Base-by-base conservation (phyloP, 2,797 vertebrate species). In the Spea hammondii region DNA sequence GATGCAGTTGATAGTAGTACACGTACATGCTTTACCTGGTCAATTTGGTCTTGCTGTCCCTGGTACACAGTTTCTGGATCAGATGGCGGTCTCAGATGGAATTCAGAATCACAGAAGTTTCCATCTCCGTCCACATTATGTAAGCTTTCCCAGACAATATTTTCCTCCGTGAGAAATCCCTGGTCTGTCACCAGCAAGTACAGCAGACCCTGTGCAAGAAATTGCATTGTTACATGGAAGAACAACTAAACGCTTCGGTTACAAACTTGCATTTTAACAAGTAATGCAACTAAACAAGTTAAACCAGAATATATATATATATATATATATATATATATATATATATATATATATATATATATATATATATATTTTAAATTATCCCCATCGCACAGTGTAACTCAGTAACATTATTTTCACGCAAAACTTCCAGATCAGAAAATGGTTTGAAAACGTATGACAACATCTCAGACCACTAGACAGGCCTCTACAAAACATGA, bases 21-120 rank as follows among this genome's bases (percentile, higher is more conserved):
- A 32, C 32, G 32, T 32, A 32, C 32, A 53, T 59, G 5, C 6
- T 32, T 62, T 88, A 98, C 98, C 94, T 98, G 98, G 89, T 99
- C 97, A 85, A 99, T 99, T 92, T 99, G 98, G 90, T 98, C 97
- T 91, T 99, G 97, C 83, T 98, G 97, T 78, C 96, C 97, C 72
- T 94, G 92, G 88, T 99, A 99, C 57, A 98, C 95, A 0, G 94
- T 97, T 87, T 97, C 96, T 8, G 98, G 98, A 86, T 99, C 96
- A 5, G 98, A 98, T 1, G 97, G 97, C 76, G 97, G 97, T 76
- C 97, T 92, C 77, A 99, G 88, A 84, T 91, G 92, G 87, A 99
- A 99, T 85, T 97, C 96, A 0, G 97, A 98, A 70, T 99, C 97
- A 69, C 97, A 99, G 90, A 99, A 99, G 85, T 99, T 98, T 66